Percentiles rank a stretch among this genome's conserved stretches.
Conservation (phyloP, 2,888 invertebrate genomes). For the Ormyrus nitidulus region DNA sequence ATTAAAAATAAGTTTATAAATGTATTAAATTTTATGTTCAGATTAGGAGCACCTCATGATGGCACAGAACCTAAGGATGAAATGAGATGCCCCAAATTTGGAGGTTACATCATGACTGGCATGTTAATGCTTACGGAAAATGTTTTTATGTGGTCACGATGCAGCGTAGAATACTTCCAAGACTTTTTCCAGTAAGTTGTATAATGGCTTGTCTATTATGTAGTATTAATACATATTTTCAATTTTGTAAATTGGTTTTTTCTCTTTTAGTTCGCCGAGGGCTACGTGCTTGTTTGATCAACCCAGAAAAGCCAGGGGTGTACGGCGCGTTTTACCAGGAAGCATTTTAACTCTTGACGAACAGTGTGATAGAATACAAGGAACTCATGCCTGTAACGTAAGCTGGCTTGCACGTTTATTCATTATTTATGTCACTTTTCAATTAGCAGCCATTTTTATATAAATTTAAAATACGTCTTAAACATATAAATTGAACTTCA, state of each 20-base stretch:
- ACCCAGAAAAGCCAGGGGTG: constrained; percentile 87
- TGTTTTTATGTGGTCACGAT: constrained; percentile 67
- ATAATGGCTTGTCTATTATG: not conserved
- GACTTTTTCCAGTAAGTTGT: constrained; percentile 63
- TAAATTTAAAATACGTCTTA: not conserved
- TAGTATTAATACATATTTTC: not conserved
- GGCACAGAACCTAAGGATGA: constrained; percentile 54
- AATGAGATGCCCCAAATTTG: constrained; percentile 23
- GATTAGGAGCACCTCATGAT: constrained; percentile 68
- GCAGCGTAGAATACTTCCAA: constrained; percentile 60
- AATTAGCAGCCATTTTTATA: not conserved
- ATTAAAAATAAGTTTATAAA: not conserved
- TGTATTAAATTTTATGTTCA: constrained; percentile 40
- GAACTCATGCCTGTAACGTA: constrained; percentile 87
- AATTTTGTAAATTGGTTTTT: not conserved
- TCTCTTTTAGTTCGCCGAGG: constrained; percentile 56
- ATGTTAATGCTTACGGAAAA: constrained; percentile 60
- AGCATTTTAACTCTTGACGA: constrained; percentile 89
- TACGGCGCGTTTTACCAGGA: constrained; percentile 91
- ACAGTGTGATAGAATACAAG: constrained; percentile 89
- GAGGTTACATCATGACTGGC: constrained; percentile 66
- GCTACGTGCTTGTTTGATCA: constrained; percentile 92
- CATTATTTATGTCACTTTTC: not conserved
- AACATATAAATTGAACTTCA: not conserved
- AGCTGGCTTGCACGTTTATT: not conserved